Conservation (phyloP, 2,113 vertebrate genomes). For the Epinephelus fuscoguttatus region DNA sequence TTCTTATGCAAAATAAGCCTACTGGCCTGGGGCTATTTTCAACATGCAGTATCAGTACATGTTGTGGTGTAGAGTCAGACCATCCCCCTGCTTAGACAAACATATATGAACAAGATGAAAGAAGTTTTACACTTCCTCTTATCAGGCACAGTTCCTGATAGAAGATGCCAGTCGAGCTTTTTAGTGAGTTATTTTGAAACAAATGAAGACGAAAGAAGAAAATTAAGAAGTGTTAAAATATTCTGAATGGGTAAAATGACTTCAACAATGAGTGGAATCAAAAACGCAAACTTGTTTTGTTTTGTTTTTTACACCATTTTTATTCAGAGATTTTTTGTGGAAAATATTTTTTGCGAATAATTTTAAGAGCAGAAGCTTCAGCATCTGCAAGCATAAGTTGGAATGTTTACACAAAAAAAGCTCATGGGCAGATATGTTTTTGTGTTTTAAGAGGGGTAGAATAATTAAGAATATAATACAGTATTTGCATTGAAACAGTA, state of each 20-base stretch:
- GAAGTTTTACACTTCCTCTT: slow-evolving; percentile 17
- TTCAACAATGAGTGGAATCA: slow-evolving; percentile 26
- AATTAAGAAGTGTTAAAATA: too few relatives aligned
- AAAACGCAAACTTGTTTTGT: not conserved
- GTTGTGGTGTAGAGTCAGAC: not conserved
- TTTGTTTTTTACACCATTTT: slow-evolving; percentile 53
- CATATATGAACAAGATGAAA: not conserved
- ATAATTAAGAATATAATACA: slow-evolving; percentile 24
- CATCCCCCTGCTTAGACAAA: not conserved
- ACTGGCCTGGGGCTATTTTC: not conserved
- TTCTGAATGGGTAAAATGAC: not conserved
- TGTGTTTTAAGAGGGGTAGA: slow-evolving; percentile 21
- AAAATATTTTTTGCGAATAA: slow-evolving; percentile 61
- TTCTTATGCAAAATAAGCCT: not conserved
- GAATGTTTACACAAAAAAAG: slow-evolving; percentile 63
- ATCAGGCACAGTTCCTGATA: slow-evolving; percentile 9
- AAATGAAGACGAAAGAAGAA: not conserved
- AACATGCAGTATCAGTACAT: not conserved
- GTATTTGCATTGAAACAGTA: slow-evolving; percentile 33
- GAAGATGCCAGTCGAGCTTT: not conserved
- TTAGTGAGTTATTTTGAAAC: not conserved
- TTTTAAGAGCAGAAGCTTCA: slow-evolving; percentile 47
- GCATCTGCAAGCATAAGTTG: slow-evolving; percentile 56
- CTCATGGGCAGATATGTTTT: slow-evolving; percentile 13
- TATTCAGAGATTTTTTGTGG: slow-evolving; percentile 68